Evolutionary conservation across 1,140 invertebrate genomes (phyloP).

Genomic region (Diabrotica undecimpunctata): DNA sequence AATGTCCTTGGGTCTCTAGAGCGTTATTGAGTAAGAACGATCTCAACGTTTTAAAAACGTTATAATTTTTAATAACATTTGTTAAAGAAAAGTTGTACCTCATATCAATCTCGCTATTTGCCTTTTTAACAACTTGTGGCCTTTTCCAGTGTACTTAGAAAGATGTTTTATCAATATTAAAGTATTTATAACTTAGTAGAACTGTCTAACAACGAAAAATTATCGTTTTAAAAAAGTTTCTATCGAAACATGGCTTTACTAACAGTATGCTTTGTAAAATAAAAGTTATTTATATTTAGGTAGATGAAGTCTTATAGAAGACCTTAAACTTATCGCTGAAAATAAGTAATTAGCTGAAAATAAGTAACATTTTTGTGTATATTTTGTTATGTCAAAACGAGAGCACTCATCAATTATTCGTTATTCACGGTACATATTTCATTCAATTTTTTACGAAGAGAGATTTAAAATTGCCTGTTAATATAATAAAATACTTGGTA

Average conservation of each 20-base stretch:
- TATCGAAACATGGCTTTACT: not conserved
- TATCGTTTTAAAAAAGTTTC: slow-evolving; percentile 7
- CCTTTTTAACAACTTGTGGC: slow-evolving; percentile 30
- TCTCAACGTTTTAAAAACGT: slow-evolving; percentile 22
- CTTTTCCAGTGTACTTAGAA: slow-evolving; percentile 36
- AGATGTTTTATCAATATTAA: not conserved
- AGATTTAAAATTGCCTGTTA: too few species aligned
- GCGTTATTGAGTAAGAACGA: slow-evolving; percentile 1
- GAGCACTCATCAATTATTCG: too few species aligned
- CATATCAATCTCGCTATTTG: slow-evolving; percentile 20
- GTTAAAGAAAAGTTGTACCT: slow-evolving; percentile 19
- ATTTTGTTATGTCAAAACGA: too few species aligned
- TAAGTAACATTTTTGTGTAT: too few species aligned
- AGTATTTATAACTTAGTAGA: not conserved
- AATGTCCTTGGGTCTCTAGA: not conserved
- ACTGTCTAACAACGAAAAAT: slow-evolving; percentile 5
- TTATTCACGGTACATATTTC: too few species aligned
- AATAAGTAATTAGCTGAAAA: too few species aligned
- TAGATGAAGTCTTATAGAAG: too few species aligned
- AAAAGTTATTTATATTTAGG: too few species aligned
- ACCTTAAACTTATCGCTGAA: too few species aligned
- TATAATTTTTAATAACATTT: slow-evolving; percentile 23
- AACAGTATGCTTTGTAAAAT: too few species aligned
- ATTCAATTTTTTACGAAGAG: too few species aligned
- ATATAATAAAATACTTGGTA: too few species aligned